phyloP scores from a whole-genome alignment of 2,888 invertebrate species.

The Nebria salina region DNA sequence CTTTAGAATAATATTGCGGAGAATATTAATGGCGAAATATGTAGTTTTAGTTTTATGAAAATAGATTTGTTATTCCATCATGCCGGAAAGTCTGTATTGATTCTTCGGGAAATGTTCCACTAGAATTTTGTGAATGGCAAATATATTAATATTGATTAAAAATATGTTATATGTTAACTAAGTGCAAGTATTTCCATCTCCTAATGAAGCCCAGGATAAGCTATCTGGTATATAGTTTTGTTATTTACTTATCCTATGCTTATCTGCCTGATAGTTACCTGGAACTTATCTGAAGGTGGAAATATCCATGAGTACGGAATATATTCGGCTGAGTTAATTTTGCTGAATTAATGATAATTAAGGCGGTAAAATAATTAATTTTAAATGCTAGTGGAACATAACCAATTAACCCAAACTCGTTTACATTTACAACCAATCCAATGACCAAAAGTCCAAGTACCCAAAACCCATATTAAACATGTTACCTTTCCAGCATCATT shows the following conservation, averaged over 20 bases:
- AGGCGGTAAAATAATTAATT: too few relatives aligned
- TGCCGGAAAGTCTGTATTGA: neutral
- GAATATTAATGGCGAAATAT: neutral
- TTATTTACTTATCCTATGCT: too few relatives aligned
- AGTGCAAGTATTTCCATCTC: too few relatives aligned
- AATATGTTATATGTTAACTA: too few relatives aligned
- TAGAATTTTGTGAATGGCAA: neutral
- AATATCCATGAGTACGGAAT: too few relatives aligned
- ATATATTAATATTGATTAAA: too few relatives aligned
- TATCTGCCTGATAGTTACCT: too few relatives aligned
- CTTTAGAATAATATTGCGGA: neutral
- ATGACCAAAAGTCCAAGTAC: neutral
- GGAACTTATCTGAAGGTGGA: too few relatives aligned
- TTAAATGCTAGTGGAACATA: neutral
- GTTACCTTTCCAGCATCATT: conserved; percentile 36
- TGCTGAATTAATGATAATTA: too few relatives aligned
- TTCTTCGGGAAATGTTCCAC: conserved; percentile 11
- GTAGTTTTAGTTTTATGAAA: neutral
- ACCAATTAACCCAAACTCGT: neutral
- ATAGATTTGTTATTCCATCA: conserved; percentile 11
- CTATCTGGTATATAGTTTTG: too few relatives aligned
- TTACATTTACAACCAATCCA: neutral
- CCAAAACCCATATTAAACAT: neutral
- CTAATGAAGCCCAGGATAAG: too few relatives aligned
- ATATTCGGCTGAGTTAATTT: too few relatives aligned